phyloP scores from a whole-genome alignment of 2,113 vertebrate species.

The Myocastor coypus region DNA sequence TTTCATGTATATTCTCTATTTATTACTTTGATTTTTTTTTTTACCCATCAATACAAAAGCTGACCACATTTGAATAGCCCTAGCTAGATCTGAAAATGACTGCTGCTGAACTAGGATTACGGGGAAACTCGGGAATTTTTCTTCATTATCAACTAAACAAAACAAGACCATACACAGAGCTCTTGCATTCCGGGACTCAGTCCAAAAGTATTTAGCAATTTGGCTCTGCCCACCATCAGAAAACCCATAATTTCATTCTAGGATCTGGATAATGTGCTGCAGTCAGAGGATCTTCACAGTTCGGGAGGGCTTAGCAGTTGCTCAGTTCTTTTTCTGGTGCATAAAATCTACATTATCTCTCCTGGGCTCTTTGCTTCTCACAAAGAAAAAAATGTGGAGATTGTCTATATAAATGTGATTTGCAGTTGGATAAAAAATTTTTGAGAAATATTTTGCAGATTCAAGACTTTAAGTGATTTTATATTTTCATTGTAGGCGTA shows the following conservation, averaged over 20 bases:
- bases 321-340: constrained; percentile 20
- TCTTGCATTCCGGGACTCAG: constrained; percentile 66
- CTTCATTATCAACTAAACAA: constrained; percentile 65
- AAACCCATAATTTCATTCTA: constrained; percentile 58
- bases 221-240: constrained; percentile 59
- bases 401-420: constrained; percentile 2
- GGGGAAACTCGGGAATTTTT: constrained; percentile 63
- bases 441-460: background rate
- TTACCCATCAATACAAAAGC: background rate
- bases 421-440: constrained; percentile 16
- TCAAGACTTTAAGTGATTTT: background rate
- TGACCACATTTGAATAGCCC: background rate
- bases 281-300: background rate
- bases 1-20: background rate
- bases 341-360: background rate
- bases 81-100: constrained; percentile 49
- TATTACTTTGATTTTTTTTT: constrained; percentile 29
- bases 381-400: background rate
- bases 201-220: constrained; percentile 72
- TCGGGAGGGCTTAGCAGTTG: background rate
- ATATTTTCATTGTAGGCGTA: background rate
- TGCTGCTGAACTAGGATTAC: constrained; percentile 29
- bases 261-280: background rate
- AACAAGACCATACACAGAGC: constrained; percentile 45
- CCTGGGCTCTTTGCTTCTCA: background rate